phyloP scores from a whole-genome alignment of 2,113 vertebrate genomes.

The Sigmodon hispidus region DNA sequence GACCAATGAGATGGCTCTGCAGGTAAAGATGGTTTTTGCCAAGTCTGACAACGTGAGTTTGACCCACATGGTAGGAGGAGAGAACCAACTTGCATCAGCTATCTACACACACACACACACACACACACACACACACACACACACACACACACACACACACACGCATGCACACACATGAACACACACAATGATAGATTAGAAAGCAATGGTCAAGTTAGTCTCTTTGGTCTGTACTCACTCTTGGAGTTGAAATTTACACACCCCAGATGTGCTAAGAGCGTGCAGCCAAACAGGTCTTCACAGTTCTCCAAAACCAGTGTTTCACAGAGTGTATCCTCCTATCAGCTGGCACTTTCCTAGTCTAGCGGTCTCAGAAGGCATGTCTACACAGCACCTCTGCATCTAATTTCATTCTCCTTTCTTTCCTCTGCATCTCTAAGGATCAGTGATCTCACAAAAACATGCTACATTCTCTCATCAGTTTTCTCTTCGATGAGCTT shows the following conservation, averaged over 20 bases:
- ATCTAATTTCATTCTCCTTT: neutral
- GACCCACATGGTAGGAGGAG: neutral
- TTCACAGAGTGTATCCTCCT: constrained; percentile 2
- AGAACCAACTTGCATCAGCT: neutral
- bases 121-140: too few relatives aligned
- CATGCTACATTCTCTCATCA: neutral
- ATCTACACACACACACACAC: neutral
- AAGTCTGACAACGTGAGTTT: neutral
- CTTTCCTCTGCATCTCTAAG: neutral
- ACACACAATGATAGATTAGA: neutral
- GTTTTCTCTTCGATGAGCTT: neutral
- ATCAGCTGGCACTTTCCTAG: neutral
- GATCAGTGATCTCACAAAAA: neutral
- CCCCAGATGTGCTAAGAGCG: neutral
- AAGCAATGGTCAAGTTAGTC: neutral
- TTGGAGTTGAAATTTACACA: neutral
- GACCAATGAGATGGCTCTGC: neutral
- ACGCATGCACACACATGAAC: neutral
- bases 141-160: too few relatives aligned
- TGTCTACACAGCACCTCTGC: neutral
- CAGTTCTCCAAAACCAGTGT: neutral
- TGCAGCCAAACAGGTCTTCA: neutral
- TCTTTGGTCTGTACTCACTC: neutral
- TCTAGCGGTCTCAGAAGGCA: neutral
- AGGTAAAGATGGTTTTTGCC: neutral